Evolutionary conservation across 2,888 invertebrate species (phyloP).

Genomic region (Papilio protenor): DNA sequence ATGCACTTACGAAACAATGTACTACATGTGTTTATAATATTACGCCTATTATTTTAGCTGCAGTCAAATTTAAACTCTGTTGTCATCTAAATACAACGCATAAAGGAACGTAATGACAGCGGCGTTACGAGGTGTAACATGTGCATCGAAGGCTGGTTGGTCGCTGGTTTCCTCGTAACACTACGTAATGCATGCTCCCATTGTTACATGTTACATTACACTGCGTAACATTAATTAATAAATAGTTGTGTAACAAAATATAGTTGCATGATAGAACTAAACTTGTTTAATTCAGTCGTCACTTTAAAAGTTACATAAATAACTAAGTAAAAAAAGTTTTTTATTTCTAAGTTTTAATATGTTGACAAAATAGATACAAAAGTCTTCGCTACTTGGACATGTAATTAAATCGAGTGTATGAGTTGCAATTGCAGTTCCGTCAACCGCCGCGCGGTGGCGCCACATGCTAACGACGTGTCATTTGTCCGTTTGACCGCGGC

Average conservation of each 20-base stretch:
- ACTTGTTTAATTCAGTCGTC: too few relatives aligned
- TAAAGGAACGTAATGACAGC: not conserved
- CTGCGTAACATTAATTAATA: too few relatives aligned
- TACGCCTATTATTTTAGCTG: constrained; percentile 2
- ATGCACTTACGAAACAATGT: not conserved
- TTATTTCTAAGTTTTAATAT: not conserved
- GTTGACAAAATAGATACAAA: not conserved
- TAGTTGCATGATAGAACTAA: too few relatives aligned
- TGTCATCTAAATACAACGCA: not conserved
- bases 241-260: too few relatives aligned
- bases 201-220: too few relatives aligned
- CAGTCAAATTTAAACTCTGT: not conserved
- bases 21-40: not conserved
- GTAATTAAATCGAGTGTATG: not conserved
- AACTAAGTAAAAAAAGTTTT: not conserved
- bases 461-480: constrained; percentile 71
- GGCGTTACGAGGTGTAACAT: not conserved
- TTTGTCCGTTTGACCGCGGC: constrained; percentile 77
- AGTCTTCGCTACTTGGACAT: not conserved
- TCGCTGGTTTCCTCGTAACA: too few relatives aligned
- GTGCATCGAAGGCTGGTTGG: too few relatives aligned
- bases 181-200: too few relatives aligned
- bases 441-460: not conserved
- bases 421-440: not conserved
- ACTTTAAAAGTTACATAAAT: too few relatives aligned